phyloP scores from a whole-genome alignment of 2,113 vertebrate species.

The Bambusicola thoracicus region DNA sequence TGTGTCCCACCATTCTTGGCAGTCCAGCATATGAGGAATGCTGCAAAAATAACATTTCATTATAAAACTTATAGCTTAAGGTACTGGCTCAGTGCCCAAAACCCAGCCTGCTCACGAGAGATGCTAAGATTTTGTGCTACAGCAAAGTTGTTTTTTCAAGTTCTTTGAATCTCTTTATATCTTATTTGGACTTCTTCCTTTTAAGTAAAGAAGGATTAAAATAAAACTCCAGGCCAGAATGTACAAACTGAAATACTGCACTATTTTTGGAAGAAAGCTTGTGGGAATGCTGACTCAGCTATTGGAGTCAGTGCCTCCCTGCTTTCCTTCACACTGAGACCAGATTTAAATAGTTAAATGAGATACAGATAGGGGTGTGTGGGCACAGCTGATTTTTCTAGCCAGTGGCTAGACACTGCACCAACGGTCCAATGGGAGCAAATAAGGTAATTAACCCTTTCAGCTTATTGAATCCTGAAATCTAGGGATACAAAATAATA shows the following conservation, averaged over 20 bases:
- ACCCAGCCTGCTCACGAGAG: not conserved
- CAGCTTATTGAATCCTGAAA: not conserved
- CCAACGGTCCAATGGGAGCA: not conserved
- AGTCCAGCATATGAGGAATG: not conserved
- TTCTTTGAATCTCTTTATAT: slow-evolving; percentile 32
- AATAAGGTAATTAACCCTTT: slow-evolving; percentile 26
- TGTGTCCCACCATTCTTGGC: not conserved
- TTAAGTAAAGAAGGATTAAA: slow-evolving; percentile 64
- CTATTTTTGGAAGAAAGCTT: slow-evolving; percentile 76
- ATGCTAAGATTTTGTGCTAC: not conserved
- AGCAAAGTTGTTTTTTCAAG: not conserved
- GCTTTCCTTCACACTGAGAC: not conserved
- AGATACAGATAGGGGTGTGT: not conserved
- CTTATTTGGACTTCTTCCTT: slow-evolving; percentile 60
- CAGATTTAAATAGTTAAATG: slow-evolving; percentile 49
- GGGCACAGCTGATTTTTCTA: not conserved
- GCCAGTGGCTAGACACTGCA: not conserved
- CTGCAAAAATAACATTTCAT: not conserved
- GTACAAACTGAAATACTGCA: slow-evolving; percentile 70
- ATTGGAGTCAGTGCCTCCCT: slow-evolving; percentile 19
- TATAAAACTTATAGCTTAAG: not conserved
- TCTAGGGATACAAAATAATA: not conserved
- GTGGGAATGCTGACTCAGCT: slow-evolving; percentile 68
- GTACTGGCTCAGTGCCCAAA: not conserved
- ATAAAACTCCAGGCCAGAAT: slow-evolving; percentile 43